Percentiles rank a stretch among this genome's conserved stretches.
These are phyloP conservation scores for Tympanoctomys barrerae DNA, from an alignment of 2,797 vertebrate genomes.

Conservation along the genomic window DNA sequence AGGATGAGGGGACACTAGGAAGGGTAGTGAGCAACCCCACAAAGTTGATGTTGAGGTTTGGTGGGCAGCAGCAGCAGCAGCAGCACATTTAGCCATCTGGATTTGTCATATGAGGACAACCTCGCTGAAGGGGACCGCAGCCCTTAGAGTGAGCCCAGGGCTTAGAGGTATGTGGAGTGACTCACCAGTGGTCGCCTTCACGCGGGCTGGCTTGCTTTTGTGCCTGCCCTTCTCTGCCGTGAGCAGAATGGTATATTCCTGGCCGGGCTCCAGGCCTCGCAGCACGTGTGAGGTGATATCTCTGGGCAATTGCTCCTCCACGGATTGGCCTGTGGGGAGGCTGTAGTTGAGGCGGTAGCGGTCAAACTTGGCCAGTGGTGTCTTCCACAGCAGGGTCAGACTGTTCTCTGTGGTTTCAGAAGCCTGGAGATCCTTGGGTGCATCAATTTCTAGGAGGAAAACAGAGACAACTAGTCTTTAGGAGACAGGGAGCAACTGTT, in stretches of 20 bases:
- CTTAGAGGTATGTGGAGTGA: neutral
- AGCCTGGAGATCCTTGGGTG: slow-evolving; percentile 93
- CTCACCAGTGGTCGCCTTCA: slow-evolving; percentile 94
- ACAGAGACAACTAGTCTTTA: neutral
- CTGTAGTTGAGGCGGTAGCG: slow-evolving; percentile 91
- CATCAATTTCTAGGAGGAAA: slow-evolving; percentile 92
- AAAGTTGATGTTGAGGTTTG: neutral
- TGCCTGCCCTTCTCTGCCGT: slow-evolving; percentile 93
- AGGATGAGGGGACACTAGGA: neutral
- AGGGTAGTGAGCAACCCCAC: neutral
- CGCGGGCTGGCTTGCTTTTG: slow-evolving; percentile 90
- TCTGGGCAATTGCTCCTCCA: slow-evolving; percentile 89
- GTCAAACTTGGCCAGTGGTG: slow-evolving; percentile 94
- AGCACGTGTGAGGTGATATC: slow-evolving; percentile 90
- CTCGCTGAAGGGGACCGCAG: neutral
- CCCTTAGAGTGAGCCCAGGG: neutral
- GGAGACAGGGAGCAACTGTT: neutral
- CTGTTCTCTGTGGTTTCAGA: slow-evolving; percentile 92
- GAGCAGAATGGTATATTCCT: slow-evolving; percentile 93
- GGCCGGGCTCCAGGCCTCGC: slow-evolving; percentile 91
- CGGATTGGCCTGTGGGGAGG: slow-evolving; percentile 87
- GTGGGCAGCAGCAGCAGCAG: neutral
- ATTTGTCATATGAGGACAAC: neutral
- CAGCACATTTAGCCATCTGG: rapidly evolving
- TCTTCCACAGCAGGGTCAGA: slow-evolving; percentile 92